Conservation (phyloP, 2,113 vertebrate genomes). For the Hippolais icterina region DNA sequence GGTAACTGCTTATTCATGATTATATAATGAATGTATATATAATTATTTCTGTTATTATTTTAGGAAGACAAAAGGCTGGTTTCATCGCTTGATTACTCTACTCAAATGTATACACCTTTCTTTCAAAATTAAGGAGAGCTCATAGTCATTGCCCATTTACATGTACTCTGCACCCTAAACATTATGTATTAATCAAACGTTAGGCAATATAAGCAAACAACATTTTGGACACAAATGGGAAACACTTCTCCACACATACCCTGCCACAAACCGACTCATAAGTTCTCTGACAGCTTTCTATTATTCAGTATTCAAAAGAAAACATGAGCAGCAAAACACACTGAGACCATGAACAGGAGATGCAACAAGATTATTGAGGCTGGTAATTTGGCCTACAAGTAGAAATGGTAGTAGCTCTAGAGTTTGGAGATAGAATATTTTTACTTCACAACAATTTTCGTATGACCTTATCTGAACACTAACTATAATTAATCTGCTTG, state of each 20-base stretch:
- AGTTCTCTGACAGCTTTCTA: background rate
- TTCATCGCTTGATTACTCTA: background rate
- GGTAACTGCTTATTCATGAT: background rate
- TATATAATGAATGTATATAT: background rate
- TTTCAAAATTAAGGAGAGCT: background rate
- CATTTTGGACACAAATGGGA: background rate
- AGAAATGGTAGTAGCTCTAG: background rate
- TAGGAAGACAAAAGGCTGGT: background rate
- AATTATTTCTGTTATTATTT: background rate
- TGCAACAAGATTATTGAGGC: background rate
- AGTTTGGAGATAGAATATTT: background rate
- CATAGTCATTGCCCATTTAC: background rate
- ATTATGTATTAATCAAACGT: background rate
- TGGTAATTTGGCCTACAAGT: background rate
- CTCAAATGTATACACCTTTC: background rate
- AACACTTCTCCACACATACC: background rate
- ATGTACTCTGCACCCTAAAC: background rate
- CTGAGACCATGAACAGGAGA: background rate
- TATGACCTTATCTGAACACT: background rate
- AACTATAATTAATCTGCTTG: background rate
- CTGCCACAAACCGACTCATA: background rate
- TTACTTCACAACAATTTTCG: background rate
- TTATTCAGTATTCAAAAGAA: background rate
- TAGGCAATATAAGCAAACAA: background rate
- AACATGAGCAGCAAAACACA: background rate